Base-by-base conservation (phyloP, 53 echinoderm and acorn worm species). In the Arbacia lixula region DNA sequence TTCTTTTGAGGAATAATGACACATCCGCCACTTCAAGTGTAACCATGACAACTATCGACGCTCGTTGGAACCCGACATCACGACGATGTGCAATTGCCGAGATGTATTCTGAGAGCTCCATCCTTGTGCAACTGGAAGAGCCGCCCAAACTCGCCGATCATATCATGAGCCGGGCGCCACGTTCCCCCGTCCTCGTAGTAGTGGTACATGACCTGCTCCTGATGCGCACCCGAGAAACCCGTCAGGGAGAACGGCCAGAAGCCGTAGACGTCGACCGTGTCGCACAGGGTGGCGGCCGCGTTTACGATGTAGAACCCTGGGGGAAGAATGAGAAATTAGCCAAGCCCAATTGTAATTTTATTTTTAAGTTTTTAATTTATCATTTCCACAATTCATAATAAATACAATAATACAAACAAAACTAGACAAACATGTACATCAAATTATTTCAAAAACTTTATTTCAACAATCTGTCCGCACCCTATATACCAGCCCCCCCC, bases 161-260 rank as follows among this genome's bases (percentile, higher is more conserved):
- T 89, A 43, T 92, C 89, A 53, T 92, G 92, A 4, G 73, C 52
- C n/a, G 62, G 82, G 1, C 76, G 65, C 67, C 85, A 89, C 67
- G 64, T 79, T 37, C 76, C 82, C 36, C 63, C 80, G 37, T 89
- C 58, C 57, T 92, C 89, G 78, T 86, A 92, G 66, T 91, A 91
- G 50, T 92, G 92, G 68, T 92, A 92, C 74, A 62, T 72, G 31
- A 92, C 83, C 19, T 89, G 86, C 71, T 91, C 85, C 22, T 69
- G 24, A 33, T 43, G 43, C 51, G 80, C 90, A 43, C 80, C 67
- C 56, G 43, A 60, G 29, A 79, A 51, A 29, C 43, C 30, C 49
- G 86, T 85, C 43, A 79, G 81, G 40, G 53, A 35, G 63, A 92
- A 92, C 12, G 92, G 92, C 92, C 92, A 92, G 76, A 92, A 92